Evolutionary conservation across 2,797 vertebrate species (phyloP).

Genomic region (Schizopygopsis malacanthus): DNA sequence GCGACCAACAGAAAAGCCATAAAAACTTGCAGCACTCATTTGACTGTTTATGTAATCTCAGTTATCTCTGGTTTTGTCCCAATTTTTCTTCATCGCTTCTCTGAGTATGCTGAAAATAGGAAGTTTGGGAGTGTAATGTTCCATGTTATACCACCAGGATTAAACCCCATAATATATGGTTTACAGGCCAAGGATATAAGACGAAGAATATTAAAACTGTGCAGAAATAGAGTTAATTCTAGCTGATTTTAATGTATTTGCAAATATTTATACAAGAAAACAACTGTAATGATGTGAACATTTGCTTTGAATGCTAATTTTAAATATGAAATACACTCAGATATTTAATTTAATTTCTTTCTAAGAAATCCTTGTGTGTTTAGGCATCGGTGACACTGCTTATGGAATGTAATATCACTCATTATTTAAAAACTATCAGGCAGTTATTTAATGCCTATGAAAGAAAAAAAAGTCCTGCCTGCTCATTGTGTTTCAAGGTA

Average conservation of each 20-base stretch:
- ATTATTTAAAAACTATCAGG: too few relatives aligned
- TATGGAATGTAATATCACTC: too few relatives aligned
- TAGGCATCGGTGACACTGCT: background rate
- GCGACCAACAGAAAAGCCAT: slow-evolving; percentile 60
- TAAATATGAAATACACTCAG: background rate
- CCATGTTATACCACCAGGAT: slow-evolving; percentile 49
- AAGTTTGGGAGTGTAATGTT: slow-evolving; percentile 58
- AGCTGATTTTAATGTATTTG: background rate
- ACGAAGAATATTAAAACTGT: slow-evolving; percentile 29
- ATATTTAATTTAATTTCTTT: background rate
- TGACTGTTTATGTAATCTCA: slow-evolving; percentile 66
- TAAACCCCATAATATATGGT: slow-evolving; percentile 65
- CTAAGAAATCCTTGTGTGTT: background rate
- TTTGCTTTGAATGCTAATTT: background rate
- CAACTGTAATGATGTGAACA: background rate
- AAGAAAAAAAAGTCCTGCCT: too few relatives aligned
- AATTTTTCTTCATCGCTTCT: slow-evolving; percentile 59
- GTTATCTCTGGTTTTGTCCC: slow-evolving; percentile 30
- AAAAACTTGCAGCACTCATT: slow-evolving; percentile 65
- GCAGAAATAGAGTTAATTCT: slow-evolving; percentile 9
- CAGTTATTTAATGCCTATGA: too few relatives aligned
- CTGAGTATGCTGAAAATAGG: slow-evolving; percentile 48
- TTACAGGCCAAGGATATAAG: slow-evolving; percentile 63
- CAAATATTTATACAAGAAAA: background rate
- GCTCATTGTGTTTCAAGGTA: too few relatives aligned